A percentile compares a stretch with the other conserved stretches of the same genome.
Evolutionary conservation across 2,797 vertebrate genomes (phyloP).

Genomic region (Chiroxiphia lanceolata): DNA sequence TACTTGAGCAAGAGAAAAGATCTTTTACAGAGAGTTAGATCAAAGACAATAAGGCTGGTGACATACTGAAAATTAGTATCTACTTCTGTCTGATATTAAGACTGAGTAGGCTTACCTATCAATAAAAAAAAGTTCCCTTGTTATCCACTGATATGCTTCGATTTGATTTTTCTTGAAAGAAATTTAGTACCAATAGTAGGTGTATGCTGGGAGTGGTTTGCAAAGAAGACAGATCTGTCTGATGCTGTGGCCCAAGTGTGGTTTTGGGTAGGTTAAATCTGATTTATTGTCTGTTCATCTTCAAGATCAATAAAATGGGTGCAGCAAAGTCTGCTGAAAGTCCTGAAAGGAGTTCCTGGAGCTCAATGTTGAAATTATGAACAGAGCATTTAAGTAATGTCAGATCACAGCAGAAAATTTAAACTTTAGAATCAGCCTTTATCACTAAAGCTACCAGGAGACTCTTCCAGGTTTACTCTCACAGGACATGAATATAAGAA

Average conservation of each 20-base stretch:
- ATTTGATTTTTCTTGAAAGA: not conserved
- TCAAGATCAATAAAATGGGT: not conserved
- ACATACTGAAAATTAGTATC: not conserved
- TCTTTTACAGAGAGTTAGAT: not conserved
- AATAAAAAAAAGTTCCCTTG: not conserved
- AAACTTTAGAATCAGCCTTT: not conserved
- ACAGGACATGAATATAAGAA: not conserved
- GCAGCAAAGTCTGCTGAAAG: not conserved
- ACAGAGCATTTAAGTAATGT: not conserved
- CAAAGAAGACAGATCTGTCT: not conserved
- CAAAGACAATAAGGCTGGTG: not conserved
- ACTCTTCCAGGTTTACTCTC: not conserved
- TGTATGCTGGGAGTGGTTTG: not conserved
- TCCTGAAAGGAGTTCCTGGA: not conserved
- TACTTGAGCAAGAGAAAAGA: not conserved
- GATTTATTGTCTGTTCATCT: not conserved
- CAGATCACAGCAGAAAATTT: not conserved
- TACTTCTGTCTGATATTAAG: not conserved
- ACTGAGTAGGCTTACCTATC: not conserved
- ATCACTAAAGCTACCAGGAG: not conserved
- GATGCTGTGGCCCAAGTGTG: not conserved
- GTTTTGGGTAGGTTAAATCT: not conserved
- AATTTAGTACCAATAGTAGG: not conserved
- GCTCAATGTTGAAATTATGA: not conserved
- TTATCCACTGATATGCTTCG: not conserved